Percentiles rank a stretch among this genome's conserved stretches.
Evolutionary conservation across 92 coral and sea anemone genomes (phyloP).

Genomic region (Desmophyllum pertusum): DNA sequence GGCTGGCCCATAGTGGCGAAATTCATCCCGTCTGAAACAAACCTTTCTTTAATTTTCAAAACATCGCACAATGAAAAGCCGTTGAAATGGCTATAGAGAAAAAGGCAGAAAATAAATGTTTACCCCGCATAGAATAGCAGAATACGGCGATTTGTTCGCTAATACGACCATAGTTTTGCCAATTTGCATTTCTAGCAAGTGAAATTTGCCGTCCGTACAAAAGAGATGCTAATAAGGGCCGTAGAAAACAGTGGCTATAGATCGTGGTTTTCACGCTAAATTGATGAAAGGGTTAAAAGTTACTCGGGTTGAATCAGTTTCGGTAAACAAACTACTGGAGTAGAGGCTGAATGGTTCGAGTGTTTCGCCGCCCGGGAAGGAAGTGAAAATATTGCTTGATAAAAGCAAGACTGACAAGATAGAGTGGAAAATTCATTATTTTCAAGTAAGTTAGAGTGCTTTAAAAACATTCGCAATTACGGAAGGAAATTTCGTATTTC

Average conservation of each 20-base stretch:
- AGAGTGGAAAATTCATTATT: conserved; percentile 31
- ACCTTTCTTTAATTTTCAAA: conserved; percentile 35
- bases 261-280: conserved; percentile 34
- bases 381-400: conserved; percentile 19
- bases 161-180: conserved; percentile 54
- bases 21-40: conserved; percentile 13
- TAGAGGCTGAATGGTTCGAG: conserved; percentile 1
- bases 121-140: conserved; percentile 49
- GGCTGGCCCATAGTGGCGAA: conserved; percentile 19
- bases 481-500: background rate
- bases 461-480: conserved; percentile 3
- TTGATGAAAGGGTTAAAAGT: conserved; percentile 4
- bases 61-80: conserved; percentile 50
- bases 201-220: conserved; percentile 45
- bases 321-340: conserved; percentile 2
- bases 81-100: conserved; percentile 45
- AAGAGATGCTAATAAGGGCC: conserved; percentile 46
- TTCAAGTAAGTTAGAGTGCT: conserved; percentile 46
- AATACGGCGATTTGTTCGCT: conserved; percentile 43
- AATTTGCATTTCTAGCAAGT: conserved; percentile 62
- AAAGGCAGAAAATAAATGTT: conserved; percentile 35
- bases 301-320: background rate
- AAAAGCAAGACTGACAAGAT: conserved; percentile 20
- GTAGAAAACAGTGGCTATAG: conserved; percentile 3
- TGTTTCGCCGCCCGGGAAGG: conserved; percentile 6